These are phyloP conservation scores for Oncopeltus fasciatus DNA, from an alignment of 1,140 invertebrate genomes.

Conservation along the genomic window DNA sequence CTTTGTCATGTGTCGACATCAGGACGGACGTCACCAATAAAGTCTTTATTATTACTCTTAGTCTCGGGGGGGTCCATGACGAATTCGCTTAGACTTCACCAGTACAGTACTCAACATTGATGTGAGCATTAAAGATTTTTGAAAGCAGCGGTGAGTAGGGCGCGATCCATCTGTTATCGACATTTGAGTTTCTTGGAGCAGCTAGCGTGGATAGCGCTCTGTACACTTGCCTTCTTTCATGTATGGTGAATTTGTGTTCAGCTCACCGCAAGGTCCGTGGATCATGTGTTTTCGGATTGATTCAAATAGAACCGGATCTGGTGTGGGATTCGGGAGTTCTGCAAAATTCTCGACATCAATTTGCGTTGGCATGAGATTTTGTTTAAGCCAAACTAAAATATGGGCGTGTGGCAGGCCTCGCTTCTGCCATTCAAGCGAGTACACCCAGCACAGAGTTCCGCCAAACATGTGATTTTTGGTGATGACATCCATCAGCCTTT, in stretches of 20 bases:
- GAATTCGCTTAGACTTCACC: no score
- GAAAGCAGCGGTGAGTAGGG: no score
- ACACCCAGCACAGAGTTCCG: constrained; percentile 29
- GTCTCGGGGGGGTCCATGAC: no score
- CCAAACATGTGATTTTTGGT: constrained; percentile 27
- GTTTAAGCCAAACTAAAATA: constrained; percentile 32
- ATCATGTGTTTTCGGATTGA: constrained; percentile 35
- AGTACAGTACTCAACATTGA: no score
- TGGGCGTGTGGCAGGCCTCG: constrained; percentile 31
- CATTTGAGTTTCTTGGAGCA: no score
- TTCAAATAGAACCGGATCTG: constrained; percentile 31
- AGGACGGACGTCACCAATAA: no score
- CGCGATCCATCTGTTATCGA: no score
- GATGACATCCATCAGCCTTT: constrained; percentile 15
- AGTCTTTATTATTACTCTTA: no score
- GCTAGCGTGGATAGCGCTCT: no score
- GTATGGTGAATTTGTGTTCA: constrained; percentile 34
- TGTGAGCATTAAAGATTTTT: no score
- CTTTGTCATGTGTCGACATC: no score
- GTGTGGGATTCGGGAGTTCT: constrained; percentile 36
- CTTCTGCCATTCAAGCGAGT: constrained; percentile 38
- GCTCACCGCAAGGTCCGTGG: constrained; percentile 37
- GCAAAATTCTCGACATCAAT: constrained; percentile 37
- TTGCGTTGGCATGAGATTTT: constrained; percentile 35
- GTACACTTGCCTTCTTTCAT: constrained; percentile 34